Base-by-base conservation (phyloP, 2,888 invertebrate species). In the Diarsia rubi region DNA sequence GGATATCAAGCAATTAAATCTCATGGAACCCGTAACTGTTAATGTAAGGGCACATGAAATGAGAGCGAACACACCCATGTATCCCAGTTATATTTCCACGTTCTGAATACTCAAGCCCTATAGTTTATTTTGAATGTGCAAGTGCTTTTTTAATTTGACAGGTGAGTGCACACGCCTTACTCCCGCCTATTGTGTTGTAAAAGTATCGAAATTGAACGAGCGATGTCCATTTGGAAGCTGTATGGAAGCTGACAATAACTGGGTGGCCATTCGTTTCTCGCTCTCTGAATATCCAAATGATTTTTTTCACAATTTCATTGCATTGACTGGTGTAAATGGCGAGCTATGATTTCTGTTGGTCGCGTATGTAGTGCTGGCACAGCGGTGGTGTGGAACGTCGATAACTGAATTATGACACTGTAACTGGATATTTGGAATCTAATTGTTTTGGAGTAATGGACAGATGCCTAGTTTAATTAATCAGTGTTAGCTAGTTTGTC, bases 141-240 rank as follows among this genome's bases (percentile, higher is more conserved):
- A 93, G 94, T 93, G 94, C 94, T 87, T 95, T 96, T 96, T 96
- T 96, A 95, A 96, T 96, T 96, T 96, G 94, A 94, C 95, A 96
- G 95, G 94, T 95, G 95, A 96, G 88, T 90, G 96, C 94, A 86
- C 96, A 94, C 95, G 95, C 95, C 96, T 96, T 95, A 92, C 94
- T 93, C 91, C 88, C 91, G 88, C 91, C 96, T 93, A 96, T 96
- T 96, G 96, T 96, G 92, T 95, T 93, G 94, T 92, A 91, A 95
- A 95, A 95, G 96, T 96, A 96, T 96, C 95, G 95, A 94, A 96
- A 96, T 96, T 95, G 96, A 94, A 95, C 94, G 93, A 90, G 91
- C 92, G 90, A 91, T 90, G 93, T 95, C 96, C 95, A 95, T 95
- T 96, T 95, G 93, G 92, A 92, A 85, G 86, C 91, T 93, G 91